Conservation (phyloP, 2,113 vertebrate species). For the Aegotheles bennettii region DNA sequence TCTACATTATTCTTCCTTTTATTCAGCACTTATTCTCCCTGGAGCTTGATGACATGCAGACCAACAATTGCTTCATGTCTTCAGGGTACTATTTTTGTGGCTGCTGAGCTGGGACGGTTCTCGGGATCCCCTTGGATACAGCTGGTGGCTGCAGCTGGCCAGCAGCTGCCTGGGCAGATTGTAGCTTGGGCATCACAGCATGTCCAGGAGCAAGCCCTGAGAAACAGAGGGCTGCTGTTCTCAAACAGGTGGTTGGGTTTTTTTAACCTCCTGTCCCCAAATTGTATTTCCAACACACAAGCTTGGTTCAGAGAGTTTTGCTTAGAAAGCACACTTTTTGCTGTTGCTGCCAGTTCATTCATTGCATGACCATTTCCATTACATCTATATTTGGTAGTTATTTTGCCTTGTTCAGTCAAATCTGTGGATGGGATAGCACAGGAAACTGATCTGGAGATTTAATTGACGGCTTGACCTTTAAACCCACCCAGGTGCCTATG, state of each 20-base stretch:
- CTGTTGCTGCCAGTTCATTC: not conserved
- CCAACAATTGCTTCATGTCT: not conserved
- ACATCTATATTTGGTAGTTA: not conserved
- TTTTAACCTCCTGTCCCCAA: not conserved
- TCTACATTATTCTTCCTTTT: not conserved
- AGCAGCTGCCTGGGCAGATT: constrained; percentile 4
- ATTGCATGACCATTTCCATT: not conserved
- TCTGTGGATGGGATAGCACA: not conserved
- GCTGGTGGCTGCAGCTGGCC: constrained; percentile 25
- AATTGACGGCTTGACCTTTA: not conserved
- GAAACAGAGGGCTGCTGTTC: constrained; percentile 15
- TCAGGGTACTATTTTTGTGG: not conserved
- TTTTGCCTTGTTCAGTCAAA: not conserved
- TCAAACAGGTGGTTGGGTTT: not conserved
- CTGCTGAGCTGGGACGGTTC: not conserved
- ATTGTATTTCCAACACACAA: not conserved
- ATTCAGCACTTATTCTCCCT: not conserved
- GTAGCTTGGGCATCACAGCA: not conserved
- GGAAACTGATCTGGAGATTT: not conserved
- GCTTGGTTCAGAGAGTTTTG: not conserved
- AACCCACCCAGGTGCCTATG: not conserved
- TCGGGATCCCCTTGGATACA: not conserved
- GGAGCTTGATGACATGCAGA: not conserved
- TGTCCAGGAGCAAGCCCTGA: fast-evolving
- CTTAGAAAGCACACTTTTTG: not conserved